Evolutionary conservation across 2,888 invertebrate species (phyloP).

Genomic region (Girardia tigrina): DNA sequence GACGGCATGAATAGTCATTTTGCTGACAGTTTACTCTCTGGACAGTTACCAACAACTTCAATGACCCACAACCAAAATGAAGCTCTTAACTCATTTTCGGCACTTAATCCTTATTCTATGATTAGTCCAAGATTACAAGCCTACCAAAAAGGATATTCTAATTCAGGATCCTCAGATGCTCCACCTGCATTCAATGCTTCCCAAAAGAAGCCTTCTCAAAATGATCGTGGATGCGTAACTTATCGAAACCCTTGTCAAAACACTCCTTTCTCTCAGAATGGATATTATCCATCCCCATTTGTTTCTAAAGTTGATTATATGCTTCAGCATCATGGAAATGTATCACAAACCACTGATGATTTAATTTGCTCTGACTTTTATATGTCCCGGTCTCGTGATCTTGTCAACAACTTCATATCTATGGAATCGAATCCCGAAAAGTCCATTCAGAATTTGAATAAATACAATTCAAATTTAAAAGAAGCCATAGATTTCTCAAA

Average conservation of each 20-base stretch:
- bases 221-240: neutral
- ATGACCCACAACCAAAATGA: neutral
- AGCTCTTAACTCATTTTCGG: neutral
- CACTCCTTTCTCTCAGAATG: slow-evolving; percentile 5
- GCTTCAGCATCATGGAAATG: slow-evolving; percentile 4
- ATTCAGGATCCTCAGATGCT: slow-evolving; percentile 6
- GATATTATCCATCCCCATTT: slow-evolving; percentile 17
- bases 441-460: neutral
- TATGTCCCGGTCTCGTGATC: neutral
- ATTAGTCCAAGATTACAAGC: neutral
- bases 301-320: slow-evolving; percentile 8
- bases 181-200: neutral
- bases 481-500: neutral
- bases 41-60: slow-evolving; percentile 4
- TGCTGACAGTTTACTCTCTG: slow-evolving; percentile 2
- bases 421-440: neutral
- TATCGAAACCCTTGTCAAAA: slow-evolving; percentile 16
- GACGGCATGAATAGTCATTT: slow-evolving; percentile 19
- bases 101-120: neutral
- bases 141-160: slow-evolving; percentile 13
- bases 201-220: neutral
- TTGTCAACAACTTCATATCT: neutral
- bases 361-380: neutral
- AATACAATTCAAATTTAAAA: neutral
- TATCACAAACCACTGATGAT: neutral